phyloP scores from a whole-genome alignment of 2,113 vertebrate genomes.

The Vombatus ursinus region DNA sequence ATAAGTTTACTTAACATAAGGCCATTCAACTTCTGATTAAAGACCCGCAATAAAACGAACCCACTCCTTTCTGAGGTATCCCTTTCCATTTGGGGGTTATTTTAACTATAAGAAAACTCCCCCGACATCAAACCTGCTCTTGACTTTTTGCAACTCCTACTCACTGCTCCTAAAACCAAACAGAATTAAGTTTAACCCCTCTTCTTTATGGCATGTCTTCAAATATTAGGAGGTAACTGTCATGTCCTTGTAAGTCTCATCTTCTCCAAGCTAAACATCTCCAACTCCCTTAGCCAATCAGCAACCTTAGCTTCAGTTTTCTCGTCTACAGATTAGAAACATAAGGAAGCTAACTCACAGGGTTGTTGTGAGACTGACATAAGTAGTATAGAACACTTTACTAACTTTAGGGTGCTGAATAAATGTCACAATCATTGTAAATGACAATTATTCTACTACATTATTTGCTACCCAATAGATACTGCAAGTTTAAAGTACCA shows the following conservation, averaged over 20 bases:
- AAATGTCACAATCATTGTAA: conserved; percentile 7
- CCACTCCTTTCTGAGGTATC: background rate
- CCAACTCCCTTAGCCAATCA: too few relatives aligned
- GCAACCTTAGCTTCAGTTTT: too few relatives aligned
- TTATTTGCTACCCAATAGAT: too few relatives aligned
- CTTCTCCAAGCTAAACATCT: conserved; percentile 6
- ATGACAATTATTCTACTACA: too few relatives aligned
- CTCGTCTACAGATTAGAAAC: conserved; percentile 21
- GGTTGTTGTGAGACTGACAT: conserved; percentile 42
- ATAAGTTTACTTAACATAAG: background rate
- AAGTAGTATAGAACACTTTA: conserved; percentile 36
- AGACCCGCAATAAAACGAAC: background rate
- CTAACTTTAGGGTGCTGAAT: conserved; percentile 39
- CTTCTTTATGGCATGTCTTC: conserved; percentile 17
- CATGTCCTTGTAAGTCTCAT: conserved; percentile 45
- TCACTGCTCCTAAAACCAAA: conserved; percentile 30
- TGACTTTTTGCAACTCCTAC: too few relatives aligned
- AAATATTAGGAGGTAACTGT: conserved; percentile 45
- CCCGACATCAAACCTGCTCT: too few relatives aligned
- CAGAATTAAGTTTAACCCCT: conserved; percentile 18
- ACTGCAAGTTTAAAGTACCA: too few relatives aligned
- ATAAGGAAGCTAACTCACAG: background rate
- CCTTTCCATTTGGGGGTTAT: background rate
- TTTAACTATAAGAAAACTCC: too few relatives aligned
- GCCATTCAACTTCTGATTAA: background rate